A percentile compares a stretch with the other conserved stretches of the same genome.
Evolutionary conservation across 2,797 vertebrate species (phyloP).

Genomic region (Tadarida brasiliensis): DNA sequence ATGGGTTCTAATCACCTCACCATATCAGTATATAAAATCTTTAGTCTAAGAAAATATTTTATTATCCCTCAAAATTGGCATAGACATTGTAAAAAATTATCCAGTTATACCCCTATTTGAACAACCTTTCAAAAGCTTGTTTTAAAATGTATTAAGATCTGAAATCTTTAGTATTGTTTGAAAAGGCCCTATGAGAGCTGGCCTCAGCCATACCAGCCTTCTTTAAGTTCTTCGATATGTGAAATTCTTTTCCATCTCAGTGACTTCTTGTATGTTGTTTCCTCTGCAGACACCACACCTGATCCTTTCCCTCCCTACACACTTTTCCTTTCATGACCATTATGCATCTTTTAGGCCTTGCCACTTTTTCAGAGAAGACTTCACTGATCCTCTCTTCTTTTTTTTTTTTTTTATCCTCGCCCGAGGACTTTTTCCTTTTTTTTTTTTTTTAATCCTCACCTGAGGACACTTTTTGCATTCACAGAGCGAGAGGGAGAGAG

Average conservation of each 20-base stretch:
- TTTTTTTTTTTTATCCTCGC: no score
- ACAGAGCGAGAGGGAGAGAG: no score
- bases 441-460: no score
- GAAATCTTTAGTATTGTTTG: not conserved
- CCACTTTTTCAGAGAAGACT: conserved; percentile 19
- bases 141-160: not conserved
- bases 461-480: no score
- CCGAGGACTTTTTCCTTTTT: no score
- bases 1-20: not conserved
- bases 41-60: conserved; percentile 30
- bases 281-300: not conserved
- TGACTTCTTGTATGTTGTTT: not conserved
- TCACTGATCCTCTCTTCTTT: not conserved
- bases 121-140: not conserved
- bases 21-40: not conserved
- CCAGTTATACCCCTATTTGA: not conserved
- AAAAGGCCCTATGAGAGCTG: not conserved
- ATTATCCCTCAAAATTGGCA: not conserved
- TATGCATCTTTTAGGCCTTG: not conserved
- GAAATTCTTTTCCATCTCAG: not conserved
- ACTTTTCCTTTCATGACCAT: not conserved
- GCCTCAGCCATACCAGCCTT: not conserved
- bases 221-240: not conserved
- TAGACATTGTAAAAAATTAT: conserved; percentile 17
- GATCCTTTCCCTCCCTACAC: not conserved